phyloP scores from a whole-genome alignment of 2,888 invertebrate genomes.

The Endotricha flammealis region DNA sequence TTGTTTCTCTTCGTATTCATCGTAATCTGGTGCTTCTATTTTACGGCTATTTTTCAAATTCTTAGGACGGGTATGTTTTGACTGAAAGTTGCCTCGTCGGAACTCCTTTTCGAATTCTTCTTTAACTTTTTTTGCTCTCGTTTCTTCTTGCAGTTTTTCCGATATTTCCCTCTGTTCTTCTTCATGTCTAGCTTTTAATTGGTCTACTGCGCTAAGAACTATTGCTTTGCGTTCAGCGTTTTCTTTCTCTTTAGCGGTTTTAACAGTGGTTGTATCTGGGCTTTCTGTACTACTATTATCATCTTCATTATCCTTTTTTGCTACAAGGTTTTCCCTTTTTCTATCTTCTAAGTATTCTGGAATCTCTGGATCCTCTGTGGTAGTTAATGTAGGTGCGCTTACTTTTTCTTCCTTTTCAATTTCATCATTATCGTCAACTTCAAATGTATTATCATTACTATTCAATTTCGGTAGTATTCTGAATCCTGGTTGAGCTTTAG shows the following conservation, averaged over 20 bases:
- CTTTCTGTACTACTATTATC: no score
- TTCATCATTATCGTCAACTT: slow-evolving; percentile 13
- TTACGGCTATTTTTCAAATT: no score
- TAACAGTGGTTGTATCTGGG: slow-evolving; percentile 34
- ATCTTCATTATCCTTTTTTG: slow-evolving; percentile 37
- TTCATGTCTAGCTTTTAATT: slow-evolving; percentile 57
- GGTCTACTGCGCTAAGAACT: slow-evolving; percentile 58
- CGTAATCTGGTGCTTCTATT: slow-evolving; percentile 40
- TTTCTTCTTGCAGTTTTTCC: slow-evolving; percentile 60
- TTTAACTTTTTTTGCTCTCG: no score
- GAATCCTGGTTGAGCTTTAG: slow-evolving; percentile 28
- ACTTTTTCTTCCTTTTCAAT: slow-evolving; percentile 15
- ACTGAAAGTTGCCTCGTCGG: slow-evolving; percentile 36
- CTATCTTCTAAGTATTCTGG: no score
- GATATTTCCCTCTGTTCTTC: slow-evolving; percentile 54
- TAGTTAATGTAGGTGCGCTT: no score
- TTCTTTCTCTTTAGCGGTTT: slow-evolving; percentile 37
- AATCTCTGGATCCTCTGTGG: no score
- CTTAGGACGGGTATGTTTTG: no score
- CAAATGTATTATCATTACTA: slow-evolving; percentile 14
- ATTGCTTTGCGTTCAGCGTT: slow-evolving; percentile 55
- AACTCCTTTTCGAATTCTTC: slow-evolving; percentile 52
- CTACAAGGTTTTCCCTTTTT: slow-evolving; percentile 12
- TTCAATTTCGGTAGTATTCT: no score
- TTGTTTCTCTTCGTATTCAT: slow-evolving; percentile 49